Conservation (phyloP, 2,888 invertebrate species). For the Scotopteryx bipunctaria region DNA sequence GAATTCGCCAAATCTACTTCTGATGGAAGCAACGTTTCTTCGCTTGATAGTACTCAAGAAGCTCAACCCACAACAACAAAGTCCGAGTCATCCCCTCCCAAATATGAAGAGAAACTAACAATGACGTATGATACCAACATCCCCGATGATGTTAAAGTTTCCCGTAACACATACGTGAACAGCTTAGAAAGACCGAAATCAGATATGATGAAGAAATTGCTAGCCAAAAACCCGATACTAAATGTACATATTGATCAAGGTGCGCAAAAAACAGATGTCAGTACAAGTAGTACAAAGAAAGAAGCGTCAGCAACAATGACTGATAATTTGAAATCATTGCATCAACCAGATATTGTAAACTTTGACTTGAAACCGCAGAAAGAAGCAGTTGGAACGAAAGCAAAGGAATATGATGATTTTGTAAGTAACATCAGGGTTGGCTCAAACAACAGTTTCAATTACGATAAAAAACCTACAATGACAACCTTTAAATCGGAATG, state of each 20-base stretch:
- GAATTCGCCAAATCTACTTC: constrained; percentile 79
- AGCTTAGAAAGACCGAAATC: constrained; percentile 86
- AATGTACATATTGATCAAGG: constrained; percentile 74
- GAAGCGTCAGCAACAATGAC: constrained; percentile 60
- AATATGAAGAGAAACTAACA: constrained; percentile 72
- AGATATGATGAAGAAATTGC: constrained; percentile 83
- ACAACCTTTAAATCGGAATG: constrained; percentile 63
- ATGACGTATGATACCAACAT: constrained; percentile 84
- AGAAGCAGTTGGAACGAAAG: constrained; percentile 50
- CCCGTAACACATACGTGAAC: constrained; percentile 83
- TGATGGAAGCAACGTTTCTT: constrained; percentile 73
- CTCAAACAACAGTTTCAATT: constrained; percentile 72
- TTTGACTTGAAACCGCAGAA: constrained; percentile 71
- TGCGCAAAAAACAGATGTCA: constrained; percentile 57
- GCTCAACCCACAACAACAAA: constrained; percentile 46
- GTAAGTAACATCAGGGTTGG: constrained; percentile 78
- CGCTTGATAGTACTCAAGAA: constrained; percentile 68
- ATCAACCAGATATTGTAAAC: constrained; percentile 79
- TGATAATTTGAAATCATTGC: constrained; percentile 72
- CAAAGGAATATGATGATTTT: constrained; percentile 70
- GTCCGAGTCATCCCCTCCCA: constrained; percentile 53
- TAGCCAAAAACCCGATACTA: constrained; percentile 78
- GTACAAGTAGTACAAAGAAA: constrained; percentile 60
- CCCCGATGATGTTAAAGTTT: constrained; percentile 86
- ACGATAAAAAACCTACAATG: constrained; percentile 58